Percentiles rank a stretch among this genome's conserved stretches.
These are phyloP conservation scores for Ramphastos sulfuratus DNA, from an alignment of 2,113 vertebrate species.

Conservation along the genomic window DNA sequence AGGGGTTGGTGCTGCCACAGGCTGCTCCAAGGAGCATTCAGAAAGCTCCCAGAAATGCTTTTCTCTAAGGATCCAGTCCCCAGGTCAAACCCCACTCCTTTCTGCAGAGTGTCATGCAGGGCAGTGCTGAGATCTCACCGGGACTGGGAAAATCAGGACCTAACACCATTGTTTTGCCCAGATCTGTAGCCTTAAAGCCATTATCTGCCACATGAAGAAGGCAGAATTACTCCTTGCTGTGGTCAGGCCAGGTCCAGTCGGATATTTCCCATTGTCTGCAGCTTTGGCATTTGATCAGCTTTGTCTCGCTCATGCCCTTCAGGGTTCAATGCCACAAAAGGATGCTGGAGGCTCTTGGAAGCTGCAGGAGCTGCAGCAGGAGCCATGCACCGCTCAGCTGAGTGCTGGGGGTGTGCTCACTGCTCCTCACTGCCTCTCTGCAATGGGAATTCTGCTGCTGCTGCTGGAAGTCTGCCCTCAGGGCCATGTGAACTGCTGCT, in stretches of 20 bases:
- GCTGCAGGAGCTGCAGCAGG: neutral
- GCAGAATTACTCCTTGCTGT: neutral
- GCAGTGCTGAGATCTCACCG: neutral
- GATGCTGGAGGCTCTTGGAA: neutral
- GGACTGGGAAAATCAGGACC: neutral
- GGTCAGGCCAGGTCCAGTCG: neutral
- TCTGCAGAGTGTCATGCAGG: rapidly evolving
- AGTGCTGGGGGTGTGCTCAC: neutral
- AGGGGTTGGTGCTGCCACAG: neutral
- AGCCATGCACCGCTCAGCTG: neutral
- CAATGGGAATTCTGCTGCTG: neutral
- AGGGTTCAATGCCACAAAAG: neutral
- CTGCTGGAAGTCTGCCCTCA: neutral
- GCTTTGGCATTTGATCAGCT: neutral
- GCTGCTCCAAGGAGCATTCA: neutral
- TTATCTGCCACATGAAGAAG: neutral
- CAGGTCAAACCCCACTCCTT: neutral
- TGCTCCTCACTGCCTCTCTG: neutral
- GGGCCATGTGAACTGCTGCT: neutral
- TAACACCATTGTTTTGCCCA: neutral
- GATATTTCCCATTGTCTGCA: neutral
- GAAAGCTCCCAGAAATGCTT: neutral
- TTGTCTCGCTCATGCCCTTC: neutral
- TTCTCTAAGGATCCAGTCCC: neutral
- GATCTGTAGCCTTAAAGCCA: neutral